These are phyloP conservation scores for Candidula unifasciata DNA, from an alignment of 2,888 invertebrate genomes.

Conservation along the genomic window DNA sequence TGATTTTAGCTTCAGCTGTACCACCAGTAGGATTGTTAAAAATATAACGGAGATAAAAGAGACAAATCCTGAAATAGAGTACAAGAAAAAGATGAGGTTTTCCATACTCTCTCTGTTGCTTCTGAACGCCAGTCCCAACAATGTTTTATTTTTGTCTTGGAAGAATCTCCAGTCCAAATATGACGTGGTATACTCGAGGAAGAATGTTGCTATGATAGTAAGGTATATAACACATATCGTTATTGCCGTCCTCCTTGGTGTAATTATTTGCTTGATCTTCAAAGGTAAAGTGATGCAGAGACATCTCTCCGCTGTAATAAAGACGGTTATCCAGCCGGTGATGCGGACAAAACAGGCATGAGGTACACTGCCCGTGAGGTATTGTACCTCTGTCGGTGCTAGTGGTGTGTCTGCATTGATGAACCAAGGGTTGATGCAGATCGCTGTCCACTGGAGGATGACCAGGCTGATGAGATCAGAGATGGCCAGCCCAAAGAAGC, in stretches of 20 bases:
- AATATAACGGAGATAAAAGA: not conserved
- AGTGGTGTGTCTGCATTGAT: not conserved
- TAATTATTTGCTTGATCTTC: not conserved
- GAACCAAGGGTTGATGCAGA: too few relatives aligned
- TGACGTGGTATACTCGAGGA: not conserved
- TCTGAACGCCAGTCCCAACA: constrained; percentile 5
- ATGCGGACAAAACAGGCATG: not conserved
- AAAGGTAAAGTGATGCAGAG: too few relatives aligned
- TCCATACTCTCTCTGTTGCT: not conserved
- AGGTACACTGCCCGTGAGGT: not conserved
- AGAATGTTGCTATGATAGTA: not conserved
- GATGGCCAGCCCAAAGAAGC: too few relatives aligned
- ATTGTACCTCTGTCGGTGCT: not conserved
- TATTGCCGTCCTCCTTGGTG: not conserved
- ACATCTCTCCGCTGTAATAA: too few relatives aligned
- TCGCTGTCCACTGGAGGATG: too few relatives aligned
- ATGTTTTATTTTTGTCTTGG: not conserved
- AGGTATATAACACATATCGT: not conserved
- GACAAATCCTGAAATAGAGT: not conserved
- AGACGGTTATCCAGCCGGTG: not conserved
- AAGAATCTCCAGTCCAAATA: constrained; percentile 1
- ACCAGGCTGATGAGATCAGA: too few relatives aligned
- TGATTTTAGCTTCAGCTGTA: not conserved
- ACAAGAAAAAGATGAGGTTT: not conserved
- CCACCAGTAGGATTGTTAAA: not conserved